Evolutionary conservation across 2,797 vertebrate genomes (phyloP), one percentile per base, ranked within the genome.

Genomic region (Botia almorhae): DNA sequence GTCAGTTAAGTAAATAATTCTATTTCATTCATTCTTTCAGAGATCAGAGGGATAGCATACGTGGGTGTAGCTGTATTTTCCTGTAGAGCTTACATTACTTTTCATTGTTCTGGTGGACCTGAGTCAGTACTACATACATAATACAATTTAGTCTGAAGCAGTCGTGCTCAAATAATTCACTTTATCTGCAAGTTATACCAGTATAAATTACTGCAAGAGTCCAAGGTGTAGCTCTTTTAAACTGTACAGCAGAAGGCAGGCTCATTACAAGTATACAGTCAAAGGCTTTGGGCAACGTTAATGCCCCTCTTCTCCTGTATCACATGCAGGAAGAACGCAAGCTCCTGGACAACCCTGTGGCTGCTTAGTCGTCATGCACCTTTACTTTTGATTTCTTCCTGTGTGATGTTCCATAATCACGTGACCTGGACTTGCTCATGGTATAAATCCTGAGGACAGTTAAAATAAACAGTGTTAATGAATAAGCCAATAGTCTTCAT

Each of bases 351-450:
- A 58, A 69, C 3, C 0, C 11, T 2, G 3, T 0, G 5, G 21
- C 17, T 1, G 7, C 14, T 85, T 63, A 87, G 69, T 94, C 90
- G 75, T 93, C 91, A 87, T 89, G 96, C 88, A 87, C 78, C 85
- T 94, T 95, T 87, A 85, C 91, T 83, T 93, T 94, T 7, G 93
- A 77, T 85, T 95, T 96, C 89, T 95, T 96, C 91, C 93, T 93
- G 0, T 96, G 96, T 5, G 90, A 93, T 82, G 93, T 91, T 72
- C 95, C 94, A 0, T 93, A 94, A 61, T 98, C 96, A 51, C 96
- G 95, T 85, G 94, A 93, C 90, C 95, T 95, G 90, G 91, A 92
- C 90, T 94, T 97, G 91, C 94, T 94, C 85, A 93, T 87, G 72
- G 93, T 91, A 82, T 94, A 99, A 89, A 93, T 90, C 94, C 98